A percentile compares a stretch with the other conserved stretches of the same genome.
phyloP scores from a whole-genome alignment of 1,140 invertebrate species.

The Probaryconus sp. region DNA sequence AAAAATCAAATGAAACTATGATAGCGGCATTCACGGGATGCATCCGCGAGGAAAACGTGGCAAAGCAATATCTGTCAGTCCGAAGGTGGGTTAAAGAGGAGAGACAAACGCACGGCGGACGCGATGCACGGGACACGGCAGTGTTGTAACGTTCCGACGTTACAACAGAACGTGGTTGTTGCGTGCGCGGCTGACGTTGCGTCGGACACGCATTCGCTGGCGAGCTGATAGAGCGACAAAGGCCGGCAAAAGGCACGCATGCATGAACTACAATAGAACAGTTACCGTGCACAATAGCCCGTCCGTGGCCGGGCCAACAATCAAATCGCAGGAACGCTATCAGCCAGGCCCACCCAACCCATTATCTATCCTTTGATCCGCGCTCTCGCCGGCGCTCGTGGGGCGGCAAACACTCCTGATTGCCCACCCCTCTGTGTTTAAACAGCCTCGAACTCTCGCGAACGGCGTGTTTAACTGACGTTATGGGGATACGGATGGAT shows the following conservation, averaged over 20 bases:
- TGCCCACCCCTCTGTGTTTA: slow-evolving; percentile 77
- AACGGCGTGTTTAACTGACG: slow-evolving; percentile 59
- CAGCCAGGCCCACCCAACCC: slow-evolving; percentile 71
- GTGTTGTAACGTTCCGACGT: too few species aligned
- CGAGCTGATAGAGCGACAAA: slow-evolving; percentile 75
- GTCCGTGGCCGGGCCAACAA: slow-evolving; percentile 75
- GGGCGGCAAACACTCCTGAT: slow-evolving; percentile 77
- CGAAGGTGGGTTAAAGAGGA: background rate
- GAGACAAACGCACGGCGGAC: background rate
- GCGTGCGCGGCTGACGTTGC: too few species aligned
- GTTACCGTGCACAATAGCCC: slow-evolving; percentile 68
- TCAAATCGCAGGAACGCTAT: slow-evolving; percentile 76
- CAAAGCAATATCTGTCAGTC: slow-evolving; percentile 40
- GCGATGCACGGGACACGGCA: slow-evolving; percentile 25
- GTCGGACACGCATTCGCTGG: slow-evolving; percentile 47
- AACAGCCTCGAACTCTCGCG: slow-evolving; percentile 73
- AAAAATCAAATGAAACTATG: slow-evolving; percentile 14
- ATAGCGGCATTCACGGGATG: background rate
- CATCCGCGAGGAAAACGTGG: slow-evolving; percentile 5
- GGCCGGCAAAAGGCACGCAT: slow-evolving; percentile 42
- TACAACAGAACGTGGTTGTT: too few species aligned
- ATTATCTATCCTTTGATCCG: slow-evolving; percentile 74
- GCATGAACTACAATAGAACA: slow-evolving; percentile 68
- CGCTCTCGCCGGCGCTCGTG: slow-evolving; percentile 65
- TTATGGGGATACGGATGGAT: slow-evolving; percentile 42